Percentiles rank a stretch among this genome's conserved stretches.
Evolutionary conservation across 2,888 invertebrate genomes (phyloP).

Genomic region (Dugesia japonica): DNA sequence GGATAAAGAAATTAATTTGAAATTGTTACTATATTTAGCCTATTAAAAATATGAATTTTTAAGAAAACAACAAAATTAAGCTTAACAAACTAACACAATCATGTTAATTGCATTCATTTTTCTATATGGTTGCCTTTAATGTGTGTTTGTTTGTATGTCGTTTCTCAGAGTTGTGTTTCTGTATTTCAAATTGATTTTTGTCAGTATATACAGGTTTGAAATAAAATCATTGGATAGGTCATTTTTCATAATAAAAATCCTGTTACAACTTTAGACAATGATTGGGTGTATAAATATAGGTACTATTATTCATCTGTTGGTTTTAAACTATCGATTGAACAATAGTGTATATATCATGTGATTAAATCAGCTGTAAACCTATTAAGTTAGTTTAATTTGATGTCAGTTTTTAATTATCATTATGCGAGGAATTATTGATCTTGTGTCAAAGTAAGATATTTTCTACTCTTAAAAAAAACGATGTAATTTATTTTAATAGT

Average conservation of each 20-base stretch:
- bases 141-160: background rate
- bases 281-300: background rate
- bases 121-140: background rate
- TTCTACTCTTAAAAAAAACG: too few species aligned
- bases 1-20: too few species aligned
- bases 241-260: background rate
- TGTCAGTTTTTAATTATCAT: background rate
- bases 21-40: background rate
- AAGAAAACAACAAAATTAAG: background rate
- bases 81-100: background rate
- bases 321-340: slow-evolving; percentile 9
- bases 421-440: slow-evolving; percentile 16
- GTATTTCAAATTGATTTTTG: slow-evolving; percentile 17
- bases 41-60: background rate
- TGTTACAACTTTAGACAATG: background rate
- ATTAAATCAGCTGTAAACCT: slow-evolving; percentile 7
- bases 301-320: slow-evolving; percentile 14
- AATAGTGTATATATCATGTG: slow-evolving; percentile 5
- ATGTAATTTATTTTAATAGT: too few species aligned
- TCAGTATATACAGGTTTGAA: background rate
- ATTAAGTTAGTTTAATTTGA: background rate
- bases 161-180: background rate
- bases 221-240: background rate
- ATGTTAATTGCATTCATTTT: too few species aligned
- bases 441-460: background rate